These are phyloP conservation scores for Otolemur crassicaudatus DNA, from an alignment of 2,797 vertebrate genomes.

Conservation along the genomic window DNA sequence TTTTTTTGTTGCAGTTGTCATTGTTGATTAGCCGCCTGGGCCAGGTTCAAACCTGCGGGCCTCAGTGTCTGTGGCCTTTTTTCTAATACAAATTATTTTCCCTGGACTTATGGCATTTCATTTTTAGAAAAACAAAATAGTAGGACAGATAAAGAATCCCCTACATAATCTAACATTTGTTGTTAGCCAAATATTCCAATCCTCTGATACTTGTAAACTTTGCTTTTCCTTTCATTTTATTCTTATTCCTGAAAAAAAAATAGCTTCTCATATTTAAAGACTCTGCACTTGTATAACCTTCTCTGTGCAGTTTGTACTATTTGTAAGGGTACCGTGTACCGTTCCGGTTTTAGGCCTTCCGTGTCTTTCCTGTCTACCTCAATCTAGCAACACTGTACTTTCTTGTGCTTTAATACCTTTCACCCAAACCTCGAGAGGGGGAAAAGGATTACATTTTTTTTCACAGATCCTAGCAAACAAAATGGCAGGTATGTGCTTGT, in stretches of 20 bases:
- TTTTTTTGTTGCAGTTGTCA: too few relatives aligned
- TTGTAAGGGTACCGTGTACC: neutral
- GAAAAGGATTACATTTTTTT: neutral
- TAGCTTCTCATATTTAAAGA: neutral
- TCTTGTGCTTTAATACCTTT: neutral
- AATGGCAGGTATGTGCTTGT: neutral
- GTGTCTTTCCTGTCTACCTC: neutral
- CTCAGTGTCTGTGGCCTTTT: neutral
- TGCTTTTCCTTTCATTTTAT: neutral
- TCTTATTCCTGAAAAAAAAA: neutral
- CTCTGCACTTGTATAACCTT: neutral
- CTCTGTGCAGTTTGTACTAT: neutral
- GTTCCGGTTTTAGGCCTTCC: neutral
- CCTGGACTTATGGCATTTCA: neutral
- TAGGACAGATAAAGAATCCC: neutral
- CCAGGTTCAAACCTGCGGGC: too few relatives aligned
- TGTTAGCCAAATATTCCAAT: neutral
- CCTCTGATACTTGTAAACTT: neutral
- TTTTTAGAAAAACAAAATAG: neutral
- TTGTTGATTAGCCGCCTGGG: too few relatives aligned
- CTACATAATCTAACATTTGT: neutral
- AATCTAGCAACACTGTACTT: neutral
- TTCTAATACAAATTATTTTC: constrained; percentile 23
- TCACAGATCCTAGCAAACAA: neutral
- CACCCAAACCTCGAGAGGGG: neutral